Evolutionary conservation across 2,888 invertebrate genomes (phyloP), one percentile per base, ranked within the genome.

Genomic region (Acanthopleura granulata): DNA sequence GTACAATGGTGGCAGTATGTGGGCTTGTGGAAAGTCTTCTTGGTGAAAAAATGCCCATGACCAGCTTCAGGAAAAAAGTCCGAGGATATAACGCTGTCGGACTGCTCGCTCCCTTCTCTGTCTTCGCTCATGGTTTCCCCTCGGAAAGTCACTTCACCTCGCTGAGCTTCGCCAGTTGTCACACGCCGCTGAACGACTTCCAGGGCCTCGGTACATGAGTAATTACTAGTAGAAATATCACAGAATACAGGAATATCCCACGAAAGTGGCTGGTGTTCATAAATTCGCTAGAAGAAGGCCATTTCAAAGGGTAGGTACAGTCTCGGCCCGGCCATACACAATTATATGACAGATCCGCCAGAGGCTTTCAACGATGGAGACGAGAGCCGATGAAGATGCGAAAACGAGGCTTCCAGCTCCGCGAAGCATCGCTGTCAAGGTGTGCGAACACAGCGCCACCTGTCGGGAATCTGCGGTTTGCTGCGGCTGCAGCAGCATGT

Each of bases 1-100:
- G 98, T 97, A 94, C 99, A 99, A 93, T 98, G 98, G 93, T 99
- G 99, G 93, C 99, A 99, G 93, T 98, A 98, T 90, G 98, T 97
- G 92, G 98, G 99, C 94, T 98, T 98, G 94, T 99, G 99, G 94
- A 99, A 99, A 93, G 98, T 98, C 94, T 98, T 99, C 95, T 98
- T 99, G 93, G 95, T 95, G 94, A 99, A 99, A 94, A 95, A 97
- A 94, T 99, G 99, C 91, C 97, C 97, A 93, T 89, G 88, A 30
- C 88, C 88, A 40, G 81, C 81, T 69, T 87, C 85, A 50, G 76
- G 66, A 15, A 27, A 22, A 66, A 27, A 66, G 4, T 66, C 66
- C 27, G 66, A 15, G 16, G 18, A 16, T 12, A 18, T 27, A 16
- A 16, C 66, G 16, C 66, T 27, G 66, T 66, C 66, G 22, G 25